Base-by-base conservation (phyloP, 1,140 invertebrate species). In the Anadara kagoshimensis region DNA sequence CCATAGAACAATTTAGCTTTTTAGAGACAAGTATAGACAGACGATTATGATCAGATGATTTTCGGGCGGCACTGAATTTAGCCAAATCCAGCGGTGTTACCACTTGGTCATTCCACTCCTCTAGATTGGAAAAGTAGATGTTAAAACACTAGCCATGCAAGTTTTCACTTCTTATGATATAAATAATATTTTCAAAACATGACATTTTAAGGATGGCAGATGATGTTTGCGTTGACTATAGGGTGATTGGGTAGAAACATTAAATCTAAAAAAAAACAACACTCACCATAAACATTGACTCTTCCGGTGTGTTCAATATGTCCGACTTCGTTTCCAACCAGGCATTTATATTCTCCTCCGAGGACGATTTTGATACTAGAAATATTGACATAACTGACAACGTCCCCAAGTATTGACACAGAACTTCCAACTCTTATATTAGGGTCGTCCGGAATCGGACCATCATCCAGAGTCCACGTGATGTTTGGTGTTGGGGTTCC, bases 371-470 rank as follows among this genome's bases (percentile, higher is more conserved):
- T 93, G 44, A 96, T 93, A 70, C 94, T 93, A 76, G 94, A 95
- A 80, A 98, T 95, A 90, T 98, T 98, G 76, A 98, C 94, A 90
- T 97, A 96, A 83, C 96, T 97, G 86, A 97, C 95, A 49, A 98
- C 95, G 87, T 97, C 95, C 79, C 96, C 96, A 88, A 96, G 94
- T 14, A 95, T 92, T 1, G 95, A 97, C 1, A 95, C 93, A 87
- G 94, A 95, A 84, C 95, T 94, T 36, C 94, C 94, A 81, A 95
- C 94, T 83, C 94, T 92, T 84, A 94, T 93, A 86, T 77, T 67
- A 11, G 73, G 58, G 24, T 80, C 76, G 12, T 62, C 51, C 3
- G 93, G 93, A 68, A 96, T 88, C 53, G 92, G 91, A 86, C 94
- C 94, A 69, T 94, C 95, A 89, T 98, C 97, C 12, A 98, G 91